Conservation (phyloP, 2,888 invertebrate genomes). For the Fragum whitleyi region DNA sequence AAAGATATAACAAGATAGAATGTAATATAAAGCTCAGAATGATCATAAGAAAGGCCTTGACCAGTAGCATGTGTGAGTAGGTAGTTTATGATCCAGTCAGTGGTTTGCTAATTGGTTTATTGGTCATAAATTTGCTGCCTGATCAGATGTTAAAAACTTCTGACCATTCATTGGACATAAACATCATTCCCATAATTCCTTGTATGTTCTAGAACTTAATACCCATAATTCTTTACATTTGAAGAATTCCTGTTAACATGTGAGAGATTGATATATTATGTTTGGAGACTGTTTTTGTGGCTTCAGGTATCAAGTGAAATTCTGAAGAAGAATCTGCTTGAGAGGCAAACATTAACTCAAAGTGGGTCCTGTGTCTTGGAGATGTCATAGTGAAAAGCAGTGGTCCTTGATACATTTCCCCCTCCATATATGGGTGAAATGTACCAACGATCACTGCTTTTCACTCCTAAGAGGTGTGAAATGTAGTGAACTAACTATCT, state of each 20-base stretch:
- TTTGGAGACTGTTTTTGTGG: neutral
- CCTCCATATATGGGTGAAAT: too few relatives aligned
- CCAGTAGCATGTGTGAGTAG: neutral
- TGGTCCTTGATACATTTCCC: too few relatives aligned
- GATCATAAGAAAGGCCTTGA: neutral
- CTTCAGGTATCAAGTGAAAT: neutral
- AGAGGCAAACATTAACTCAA: too few relatives aligned
- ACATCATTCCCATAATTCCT: slow-evolving; percentile 23
- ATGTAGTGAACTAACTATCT: too few relatives aligned
- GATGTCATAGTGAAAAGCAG: too few relatives aligned
- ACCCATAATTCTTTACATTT: neutral
- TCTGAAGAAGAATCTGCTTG: too few relatives aligned
- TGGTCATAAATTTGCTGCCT: slow-evolving; percentile 17
- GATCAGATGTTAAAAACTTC: slow-evolving; percentile 19
- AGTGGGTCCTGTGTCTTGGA: too few relatives aligned
- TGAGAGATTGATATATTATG: slow-evolving; percentile 20
- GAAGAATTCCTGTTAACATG: slow-evolving; percentile 3
- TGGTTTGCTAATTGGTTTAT: slow-evolving; percentile 27
- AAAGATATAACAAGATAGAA: too few relatives aligned
- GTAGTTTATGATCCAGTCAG: slow-evolving; percentile 8
- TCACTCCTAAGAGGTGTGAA: too few relatives aligned
- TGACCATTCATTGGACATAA: slow-evolving; percentile 25
- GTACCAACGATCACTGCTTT: too few relatives aligned
- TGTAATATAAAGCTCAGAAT: too few relatives aligned
- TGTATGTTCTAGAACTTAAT: slow-evolving; percentile 9